Percentiles rank a stretch among this genome's conserved stretches.
phyloP scores from a whole-genome alignment of 2,888 invertebrate species.

The Drosophila siamana region DNA sequence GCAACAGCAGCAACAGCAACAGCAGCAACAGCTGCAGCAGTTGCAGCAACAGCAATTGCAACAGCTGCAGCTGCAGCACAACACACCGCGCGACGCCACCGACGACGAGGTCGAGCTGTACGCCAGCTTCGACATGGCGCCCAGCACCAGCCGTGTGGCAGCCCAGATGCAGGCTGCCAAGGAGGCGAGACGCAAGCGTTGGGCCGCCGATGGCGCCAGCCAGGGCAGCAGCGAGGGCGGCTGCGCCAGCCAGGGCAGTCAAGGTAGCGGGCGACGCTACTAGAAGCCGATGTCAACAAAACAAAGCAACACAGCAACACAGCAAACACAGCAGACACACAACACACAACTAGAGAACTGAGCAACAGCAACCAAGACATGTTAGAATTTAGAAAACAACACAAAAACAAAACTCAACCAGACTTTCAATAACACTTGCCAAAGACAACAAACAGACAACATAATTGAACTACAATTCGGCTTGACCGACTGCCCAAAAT shows the following conservation, averaged over 20 bases:
- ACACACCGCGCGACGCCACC: conserved; percentile 67
- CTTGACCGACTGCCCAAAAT: too few species aligned
- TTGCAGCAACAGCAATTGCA: conserved; percentile 26
- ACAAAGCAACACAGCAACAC: neutral
- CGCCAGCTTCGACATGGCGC: conserved; percentile 76
- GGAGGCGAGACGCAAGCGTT: conserved; percentile 79
- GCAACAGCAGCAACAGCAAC: conserved; percentile 40
- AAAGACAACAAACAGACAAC: too few species aligned
- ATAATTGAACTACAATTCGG: too few species aligned
- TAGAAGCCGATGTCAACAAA: too few species aligned
- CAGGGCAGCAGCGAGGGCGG: conserved; percentile 76
- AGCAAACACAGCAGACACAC: neutral
- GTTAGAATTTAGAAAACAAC: too few species aligned
- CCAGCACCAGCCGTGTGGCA: conserved; percentile 80
- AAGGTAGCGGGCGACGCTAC: conserved; percentile 70
- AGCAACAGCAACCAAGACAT: neutral
- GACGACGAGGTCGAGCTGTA: conserved; percentile 83
- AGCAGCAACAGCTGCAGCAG: conserved; percentile 37
- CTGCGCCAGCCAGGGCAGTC: conserved; percentile 68
- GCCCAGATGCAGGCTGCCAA: conserved; percentile 83
- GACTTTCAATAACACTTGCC: too few species aligned
- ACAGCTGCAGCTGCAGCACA: conserved; percentile 25
- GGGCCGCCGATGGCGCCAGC: conserved; percentile 82
- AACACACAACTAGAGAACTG: neutral
- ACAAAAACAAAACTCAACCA: neutral